Evolutionary conservation across 2,797 vertebrate species (phyloP).

Genomic region (Epinephelus coioides): DNA sequence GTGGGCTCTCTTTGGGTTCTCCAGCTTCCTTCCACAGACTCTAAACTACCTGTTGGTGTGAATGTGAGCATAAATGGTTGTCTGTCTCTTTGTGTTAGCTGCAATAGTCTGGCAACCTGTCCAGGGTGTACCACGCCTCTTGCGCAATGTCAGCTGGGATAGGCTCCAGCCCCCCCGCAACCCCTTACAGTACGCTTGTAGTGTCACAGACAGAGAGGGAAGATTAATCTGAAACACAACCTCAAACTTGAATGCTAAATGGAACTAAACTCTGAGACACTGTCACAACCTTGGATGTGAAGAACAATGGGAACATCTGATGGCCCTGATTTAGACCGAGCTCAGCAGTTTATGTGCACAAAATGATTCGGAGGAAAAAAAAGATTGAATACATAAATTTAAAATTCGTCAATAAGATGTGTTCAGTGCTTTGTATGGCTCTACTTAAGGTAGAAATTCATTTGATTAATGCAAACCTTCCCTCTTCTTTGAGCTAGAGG

Average conservation of each 20-base stretch:
- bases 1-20: no score
- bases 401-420: constrained; percentile 26
- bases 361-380: constrained; percentile 40
- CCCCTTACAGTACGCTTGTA: no score
- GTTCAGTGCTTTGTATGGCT: constrained; percentile 29
- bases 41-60: no score
- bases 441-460: constrained; percentile 55
- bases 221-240: neutral
- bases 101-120: no score
- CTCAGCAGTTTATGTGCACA: constrained; percentile 46
- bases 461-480: constrained; percentile 75
- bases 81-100: no score
- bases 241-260: constrained; percentile 48
- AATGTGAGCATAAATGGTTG: no score
- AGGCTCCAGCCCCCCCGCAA: no score
- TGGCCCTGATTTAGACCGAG: constrained; percentile 41
- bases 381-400: constrained; percentile 58
- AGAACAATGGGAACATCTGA: constrained; percentile 41
- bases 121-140: no score
- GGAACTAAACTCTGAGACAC: constrained; percentile 38
- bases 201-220: no score
- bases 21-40: no score
- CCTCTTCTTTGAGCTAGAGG: constrained; percentile 54
- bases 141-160: no score
- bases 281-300: constrained; percentile 20